Conservation (phyloP, 2,113 vertebrate species). For the Cyprinus carpio region DNA sequence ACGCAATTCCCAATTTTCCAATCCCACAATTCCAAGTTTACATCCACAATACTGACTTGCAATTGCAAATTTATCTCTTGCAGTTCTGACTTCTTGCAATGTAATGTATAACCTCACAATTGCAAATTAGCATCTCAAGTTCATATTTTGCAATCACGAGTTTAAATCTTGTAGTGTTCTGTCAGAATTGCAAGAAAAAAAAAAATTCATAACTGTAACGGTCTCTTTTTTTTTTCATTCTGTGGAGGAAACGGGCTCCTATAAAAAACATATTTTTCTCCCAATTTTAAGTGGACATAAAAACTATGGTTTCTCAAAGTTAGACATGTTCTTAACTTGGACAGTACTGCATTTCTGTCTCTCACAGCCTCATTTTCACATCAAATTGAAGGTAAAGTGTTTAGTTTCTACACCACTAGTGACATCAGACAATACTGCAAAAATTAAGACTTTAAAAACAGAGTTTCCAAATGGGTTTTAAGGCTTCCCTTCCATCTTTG, state of each 20-base stretch:
- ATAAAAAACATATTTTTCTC: not conserved
- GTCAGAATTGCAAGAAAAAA: too few relatives aligned
- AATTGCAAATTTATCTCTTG: too few relatives aligned
- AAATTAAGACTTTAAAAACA: not conserved
- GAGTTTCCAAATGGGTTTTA: not conserved
- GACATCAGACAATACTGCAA: not conserved
- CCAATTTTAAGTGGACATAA: not conserved
- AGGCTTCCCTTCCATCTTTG: not conserved
- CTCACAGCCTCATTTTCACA: not conserved
- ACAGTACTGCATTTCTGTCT: not conserved
- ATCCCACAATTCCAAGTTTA: too few relatives aligned
- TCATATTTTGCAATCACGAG: too few relatives aligned
- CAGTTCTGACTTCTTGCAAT: too few relatives aligned
- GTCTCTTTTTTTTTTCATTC: too few relatives aligned
- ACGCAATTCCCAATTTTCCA: accelerated
- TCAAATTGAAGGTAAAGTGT: not conserved
- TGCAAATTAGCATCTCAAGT: too few relatives aligned
- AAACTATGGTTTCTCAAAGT: not conserved
- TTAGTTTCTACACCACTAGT: not conserved
- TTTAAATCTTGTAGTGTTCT: too few relatives aligned
- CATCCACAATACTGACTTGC: too few relatives aligned
- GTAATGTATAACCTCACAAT: too few relatives aligned
- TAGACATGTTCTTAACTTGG: not conserved
- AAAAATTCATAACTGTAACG: too few relatives aligned
- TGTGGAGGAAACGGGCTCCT: too few relatives aligned